Evolutionary conservation across 2,888 invertebrate species (phyloP), one percentile per base, ranked within the genome.

Genomic region (Pyrrhia umbra): DNA sequence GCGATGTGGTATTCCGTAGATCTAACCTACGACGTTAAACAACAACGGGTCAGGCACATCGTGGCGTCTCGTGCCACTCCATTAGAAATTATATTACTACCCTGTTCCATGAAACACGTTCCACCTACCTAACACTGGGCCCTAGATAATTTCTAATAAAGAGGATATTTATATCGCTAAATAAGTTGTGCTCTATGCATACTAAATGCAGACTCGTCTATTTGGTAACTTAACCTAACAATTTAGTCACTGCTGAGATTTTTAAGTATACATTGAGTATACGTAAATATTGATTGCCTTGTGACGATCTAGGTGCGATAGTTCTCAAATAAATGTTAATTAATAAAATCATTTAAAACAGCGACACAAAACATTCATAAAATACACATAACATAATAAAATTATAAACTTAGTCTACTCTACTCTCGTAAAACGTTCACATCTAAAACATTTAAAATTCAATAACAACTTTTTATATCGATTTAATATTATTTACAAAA

Each of bases 201-300:
- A 88, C 88, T 92, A 93, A 94, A 93, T 94, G 92, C 92, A 91
- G 83, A 89, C 87, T 87, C 84, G 80, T 86, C 85, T 90, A 90
- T 84, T 83, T 87, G 88, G 88, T 91, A 92, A 91, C 92, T 89
- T 91, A 92, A 86, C 81, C 89, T 90, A 92, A 79, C 64, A 71
- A 70, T 81, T n/a, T 82, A 80, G 76, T 85, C 84, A 82, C 82
- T 78, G 80, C 74, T 88, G 89, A 89, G 88, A 90, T 77, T 75
- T 75, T 77, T 75, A 75, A 81, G 81, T 80, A 77, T 75, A 80
- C 76, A 43, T 69, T 63, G 39, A 59, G 62, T 80, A 70, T 76
- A 82, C 63, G 49, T 46, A 39, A 58, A 79, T 72, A 73, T 73
- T 55, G 50, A 71, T 70, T 66, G 18, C 57, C 63, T n/a, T 63